Evolutionary conservation across 2,888 invertebrate genomes (phyloP).

Genomic region (Pyrgus malvae): DNA sequence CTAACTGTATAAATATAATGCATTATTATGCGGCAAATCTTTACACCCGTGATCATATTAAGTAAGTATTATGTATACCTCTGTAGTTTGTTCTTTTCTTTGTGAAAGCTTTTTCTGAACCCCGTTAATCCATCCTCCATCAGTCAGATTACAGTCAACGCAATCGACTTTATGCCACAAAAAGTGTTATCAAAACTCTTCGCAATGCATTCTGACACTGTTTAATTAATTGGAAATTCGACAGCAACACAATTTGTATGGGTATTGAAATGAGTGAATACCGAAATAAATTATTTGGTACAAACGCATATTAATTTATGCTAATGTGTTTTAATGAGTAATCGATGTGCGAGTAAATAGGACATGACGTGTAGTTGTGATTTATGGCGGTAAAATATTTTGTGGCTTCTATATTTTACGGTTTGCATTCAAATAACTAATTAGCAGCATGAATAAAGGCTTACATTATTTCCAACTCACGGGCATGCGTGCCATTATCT

Average conservation of each 20-base stretch:
- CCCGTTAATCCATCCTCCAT: neutral
- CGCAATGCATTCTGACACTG: constrained; percentile 13
- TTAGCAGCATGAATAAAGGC: no score
- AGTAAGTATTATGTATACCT: no score
- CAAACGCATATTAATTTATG: constrained; percentile 16
- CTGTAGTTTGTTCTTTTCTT: neutral
- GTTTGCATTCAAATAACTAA: no score
- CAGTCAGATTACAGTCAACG: constrained; percentile 1
- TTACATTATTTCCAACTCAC: no score
- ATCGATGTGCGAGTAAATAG: neutral
- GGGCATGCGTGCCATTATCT: no score
- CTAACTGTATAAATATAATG: no score
- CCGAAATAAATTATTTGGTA: constrained; percentile 11
- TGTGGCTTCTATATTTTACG: constrained; percentile 5
- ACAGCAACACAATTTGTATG: constrained; percentile 14
- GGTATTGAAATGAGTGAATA: constrained; percentile 4
- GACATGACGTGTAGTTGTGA: neutral
- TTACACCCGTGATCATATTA: no score
- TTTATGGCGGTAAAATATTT: neutral
- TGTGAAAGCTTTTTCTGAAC: neutral
- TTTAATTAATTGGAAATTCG: constrained; percentile 30
- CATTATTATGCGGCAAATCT: no score
- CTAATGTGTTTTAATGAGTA: constrained; percentile 15
- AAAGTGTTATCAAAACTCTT: constrained; percentile 9
- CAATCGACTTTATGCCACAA: constrained; percentile 24